phyloP scores from a whole-genome alignment of 2,888 invertebrate species.

The Volucella inflata region DNA sequence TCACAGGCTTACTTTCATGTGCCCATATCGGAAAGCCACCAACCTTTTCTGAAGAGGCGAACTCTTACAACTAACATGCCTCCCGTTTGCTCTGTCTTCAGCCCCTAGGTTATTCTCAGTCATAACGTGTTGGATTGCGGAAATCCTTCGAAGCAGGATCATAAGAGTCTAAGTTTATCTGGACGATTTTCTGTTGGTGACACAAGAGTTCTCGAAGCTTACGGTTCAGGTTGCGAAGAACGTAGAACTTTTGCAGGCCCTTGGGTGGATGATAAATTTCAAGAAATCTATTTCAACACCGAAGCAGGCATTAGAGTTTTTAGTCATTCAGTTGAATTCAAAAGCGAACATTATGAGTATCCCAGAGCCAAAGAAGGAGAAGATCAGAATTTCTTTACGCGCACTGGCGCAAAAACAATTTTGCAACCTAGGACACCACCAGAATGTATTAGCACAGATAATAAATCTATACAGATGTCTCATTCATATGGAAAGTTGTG shows the following conservation, averaged over 20 bases:
- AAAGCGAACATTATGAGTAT: slow-evolving; percentile 1
- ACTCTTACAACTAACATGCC: slow-evolving; percentile 22
- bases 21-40: no score
- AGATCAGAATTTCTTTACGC: not conserved
- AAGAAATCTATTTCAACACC: slow-evolving; percentile 26
- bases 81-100: slow-evolving; percentile 38
- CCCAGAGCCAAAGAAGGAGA: not conserved
- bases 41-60: slow-evolving; percentile 34
- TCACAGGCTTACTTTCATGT: no score
- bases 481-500: no score
- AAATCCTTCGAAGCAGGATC: slow-evolving; percentile 20
- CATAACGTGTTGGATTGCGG: no score
- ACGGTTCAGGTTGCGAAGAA: slow-evolving; percentile 39
- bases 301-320: slow-evolving; percentile 22
- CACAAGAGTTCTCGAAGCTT: slow-evolving; percentile 35
- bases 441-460: no score
- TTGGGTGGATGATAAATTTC: slow-evolving; percentile 32
- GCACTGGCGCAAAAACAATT: not conserved
- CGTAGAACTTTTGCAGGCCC: slow-evolving; percentile 6
- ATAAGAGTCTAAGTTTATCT: slow-evolving; percentile 25
- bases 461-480: no score
- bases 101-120: slow-evolving; percentile 29
- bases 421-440: no score
- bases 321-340: slow-evolving; percentile 28
- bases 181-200: slow-evolving; percentile 35